These are phyloP conservation scores for Microchirus variegatus DNA, from an alignment of 2,797 vertebrate species.

Conservation along the genomic window DNA sequence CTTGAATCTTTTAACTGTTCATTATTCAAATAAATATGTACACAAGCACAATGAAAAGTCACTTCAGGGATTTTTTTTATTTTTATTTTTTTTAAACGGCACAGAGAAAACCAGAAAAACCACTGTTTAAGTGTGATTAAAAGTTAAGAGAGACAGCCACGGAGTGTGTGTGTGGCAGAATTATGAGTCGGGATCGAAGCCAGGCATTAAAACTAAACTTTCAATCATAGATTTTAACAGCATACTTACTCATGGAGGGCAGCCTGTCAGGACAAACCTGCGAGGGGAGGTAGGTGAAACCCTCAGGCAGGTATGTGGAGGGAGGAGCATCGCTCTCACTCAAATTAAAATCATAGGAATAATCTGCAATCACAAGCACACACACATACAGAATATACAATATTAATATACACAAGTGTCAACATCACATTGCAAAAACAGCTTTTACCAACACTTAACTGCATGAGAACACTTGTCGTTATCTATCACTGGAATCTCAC, in stretches of 20 bases:
- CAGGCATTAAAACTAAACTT: conserved; percentile 1
- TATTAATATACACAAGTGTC: too few species aligned
- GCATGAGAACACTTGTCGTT: too few species aligned
- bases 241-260: conserved; percentile 91
- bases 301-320: conserved; percentile 92
- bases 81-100: too few species aligned
- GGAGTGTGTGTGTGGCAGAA: neutral
- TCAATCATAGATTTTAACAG: conserved; percentile 1
- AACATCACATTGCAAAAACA: too few species aligned
- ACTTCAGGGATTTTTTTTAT: neutral
- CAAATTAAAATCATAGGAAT: conserved; percentile 92
- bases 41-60: conserved; percentile 1
- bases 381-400: neutral
- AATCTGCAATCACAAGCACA: conserved; percentile 79
- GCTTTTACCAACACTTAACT: too few species aligned
- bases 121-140: neutral
- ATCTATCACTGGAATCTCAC: too few species aligned
- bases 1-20: conserved; percentile 7
- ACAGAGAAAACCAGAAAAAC: neutral
- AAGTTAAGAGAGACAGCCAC: neutral
- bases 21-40: conserved; percentile 21
- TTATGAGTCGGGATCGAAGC: neutral
- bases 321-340: conserved; percentile 88
- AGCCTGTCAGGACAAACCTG: conserved; percentile 91
- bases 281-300: conserved; percentile 91